phyloP scores from a whole-genome alignment of 2,888 invertebrate genomes.

The Amaurobius ferox region DNA sequence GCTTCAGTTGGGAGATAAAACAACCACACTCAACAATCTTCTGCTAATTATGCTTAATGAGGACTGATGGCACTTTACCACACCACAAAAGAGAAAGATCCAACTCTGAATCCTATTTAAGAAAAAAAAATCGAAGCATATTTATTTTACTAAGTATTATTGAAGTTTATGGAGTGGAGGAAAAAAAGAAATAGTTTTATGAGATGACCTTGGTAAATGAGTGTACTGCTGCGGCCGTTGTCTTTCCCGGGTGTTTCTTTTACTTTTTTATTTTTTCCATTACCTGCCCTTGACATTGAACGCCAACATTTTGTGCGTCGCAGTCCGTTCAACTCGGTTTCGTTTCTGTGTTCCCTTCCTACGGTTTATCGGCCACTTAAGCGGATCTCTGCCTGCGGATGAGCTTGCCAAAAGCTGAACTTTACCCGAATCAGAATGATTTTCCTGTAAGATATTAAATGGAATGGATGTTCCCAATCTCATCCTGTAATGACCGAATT shows the following conservation, averaged over 20 bases:
- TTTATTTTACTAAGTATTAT: too few relatives aligned
- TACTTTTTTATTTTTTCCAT: conserved; percentile 24
- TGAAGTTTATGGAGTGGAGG: too few relatives aligned
- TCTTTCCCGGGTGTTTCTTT: background rate
- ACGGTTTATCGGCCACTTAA: conserved; percentile 24
- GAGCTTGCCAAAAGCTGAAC: background rate
- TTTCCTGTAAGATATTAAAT: background rate
- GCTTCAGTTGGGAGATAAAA: too few relatives aligned
- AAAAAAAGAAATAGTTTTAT: too few relatives aligned
- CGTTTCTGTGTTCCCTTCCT: conserved; percentile 33
- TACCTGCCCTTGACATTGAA: conserved; percentile 66
- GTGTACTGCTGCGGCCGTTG: background rate
- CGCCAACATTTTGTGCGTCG: conserved; percentile 33
- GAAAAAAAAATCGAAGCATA: too few relatives aligned
- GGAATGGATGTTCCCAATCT: too few relatives aligned
- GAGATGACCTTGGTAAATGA: conserved; percentile 5
- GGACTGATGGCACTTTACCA: too few relatives aligned
- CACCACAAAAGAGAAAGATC: too few relatives aligned
- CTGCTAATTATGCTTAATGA: too few relatives aligned
- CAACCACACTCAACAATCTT: too few relatives aligned
- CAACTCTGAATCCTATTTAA: too few relatives aligned
- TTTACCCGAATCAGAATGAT: background rate
- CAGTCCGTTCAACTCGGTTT: conserved; percentile 57
- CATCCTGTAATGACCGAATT: too few relatives aligned
- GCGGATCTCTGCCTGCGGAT: background rate